phyloP scores from a whole-genome alignment of 2,888 invertebrate genomes.

The Drosophila kanekoi region DNA sequence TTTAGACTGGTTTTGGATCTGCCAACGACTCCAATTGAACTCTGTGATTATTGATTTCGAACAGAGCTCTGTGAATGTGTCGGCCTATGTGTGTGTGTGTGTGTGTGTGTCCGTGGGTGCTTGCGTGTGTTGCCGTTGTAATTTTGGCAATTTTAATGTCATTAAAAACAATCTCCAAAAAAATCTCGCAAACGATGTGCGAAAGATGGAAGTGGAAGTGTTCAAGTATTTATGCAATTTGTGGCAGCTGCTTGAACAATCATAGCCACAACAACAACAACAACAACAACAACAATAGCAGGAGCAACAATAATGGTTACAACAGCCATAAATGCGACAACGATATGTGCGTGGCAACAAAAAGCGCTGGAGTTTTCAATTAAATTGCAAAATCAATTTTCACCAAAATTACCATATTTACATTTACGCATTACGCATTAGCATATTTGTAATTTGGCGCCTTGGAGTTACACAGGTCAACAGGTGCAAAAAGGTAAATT shows the following conservation, averaged over 20 bases:
- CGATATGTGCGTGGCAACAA: slow-evolving; percentile 35
- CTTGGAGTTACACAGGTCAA: slow-evolving; percentile 56
- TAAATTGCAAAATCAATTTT: slow-evolving; percentile 80
- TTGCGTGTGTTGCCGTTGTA: slow-evolving; percentile 51
- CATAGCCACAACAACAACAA: slow-evolving; percentile 44
- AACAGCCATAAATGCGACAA: slow-evolving; percentile 31
- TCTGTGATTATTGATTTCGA: slow-evolving; percentile 72
- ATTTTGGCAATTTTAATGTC: slow-evolving; percentile 80
- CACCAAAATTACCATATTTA: slow-evolving; percentile 78
- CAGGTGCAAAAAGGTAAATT: slow-evolving; percentile 77
- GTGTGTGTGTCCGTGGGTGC: slow-evolving; percentile 11
- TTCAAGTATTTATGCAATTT: slow-evolving; percentile 72
- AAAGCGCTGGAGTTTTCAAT: slow-evolving; percentile 70
- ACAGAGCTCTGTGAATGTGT: background rate
- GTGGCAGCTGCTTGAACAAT: slow-evolving; percentile 78
- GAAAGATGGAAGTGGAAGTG: slow-evolving; percentile 48
- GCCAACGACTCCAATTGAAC: slow-evolving; percentile 62
- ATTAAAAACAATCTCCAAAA: slow-evolving; percentile 73
- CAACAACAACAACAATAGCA: slow-evolving; percentile 8
- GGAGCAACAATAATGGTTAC: slow-evolving; percentile 7
- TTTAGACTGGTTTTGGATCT: slow-evolving; percentile 20
- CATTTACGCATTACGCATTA: slow-evolving; percentile 57
- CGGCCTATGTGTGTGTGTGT: slow-evolving; percentile 1
- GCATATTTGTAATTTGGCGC: slow-evolving; percentile 64
- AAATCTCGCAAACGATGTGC: slow-evolving; percentile 72